Evolutionary conservation across 2,888 invertebrate genomes (phyloP), one percentile per base, ranked within the genome.

Genomic region (Caenorhabditis zanzibari): DNA sequence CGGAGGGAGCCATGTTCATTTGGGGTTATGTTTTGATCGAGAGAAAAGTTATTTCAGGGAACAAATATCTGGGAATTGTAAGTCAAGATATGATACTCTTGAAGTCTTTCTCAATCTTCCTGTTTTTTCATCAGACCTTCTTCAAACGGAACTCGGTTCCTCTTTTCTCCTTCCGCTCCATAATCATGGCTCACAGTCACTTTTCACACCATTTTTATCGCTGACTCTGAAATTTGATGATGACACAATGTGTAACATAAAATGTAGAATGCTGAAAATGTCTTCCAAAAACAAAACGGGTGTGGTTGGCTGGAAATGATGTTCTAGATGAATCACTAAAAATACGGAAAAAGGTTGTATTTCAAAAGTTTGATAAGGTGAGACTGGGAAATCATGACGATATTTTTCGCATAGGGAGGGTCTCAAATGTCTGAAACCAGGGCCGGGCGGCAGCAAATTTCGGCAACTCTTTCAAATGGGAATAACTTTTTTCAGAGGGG

Each of bases 321-420:
- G 32, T 49, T 47, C 10, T 19, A 6, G 28, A 44, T 56, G 71
- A 68, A 52, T 68, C 68, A 68, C 35, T 38, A 71, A 58, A 41
- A 59, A 47, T 32, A 71, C 71, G 56, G 58, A 71, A 71, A 54
- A 56, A 69, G 56, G 54, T 68, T 68, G 52, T 63, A 63, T 26
- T 63, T 63, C n/a, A 28, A 44, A 63, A 44, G 1, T 47, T 58
- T 58, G 58, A 28, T 26, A n/a, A 44, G 63, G 41, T 28, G 16
- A 61, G 61, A 16, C 7, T 35, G 59, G n/a, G 14, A 14, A 63
- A 44, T 26, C 16, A 16, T 41, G 44, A 63, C 44, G 26, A 44
- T 44, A 32, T 38, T 19, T 12, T 22, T 32, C 32, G 16, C 2
- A 58, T n/a, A n/a, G 16, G 58, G 38, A 10, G 12, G 38, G 38